These are phyloP conservation scores for Pteronotus mesoamericanus DNA, from an alignment of 2,797 vertebrate genomes.

Conservation along the genomic window DNA sequence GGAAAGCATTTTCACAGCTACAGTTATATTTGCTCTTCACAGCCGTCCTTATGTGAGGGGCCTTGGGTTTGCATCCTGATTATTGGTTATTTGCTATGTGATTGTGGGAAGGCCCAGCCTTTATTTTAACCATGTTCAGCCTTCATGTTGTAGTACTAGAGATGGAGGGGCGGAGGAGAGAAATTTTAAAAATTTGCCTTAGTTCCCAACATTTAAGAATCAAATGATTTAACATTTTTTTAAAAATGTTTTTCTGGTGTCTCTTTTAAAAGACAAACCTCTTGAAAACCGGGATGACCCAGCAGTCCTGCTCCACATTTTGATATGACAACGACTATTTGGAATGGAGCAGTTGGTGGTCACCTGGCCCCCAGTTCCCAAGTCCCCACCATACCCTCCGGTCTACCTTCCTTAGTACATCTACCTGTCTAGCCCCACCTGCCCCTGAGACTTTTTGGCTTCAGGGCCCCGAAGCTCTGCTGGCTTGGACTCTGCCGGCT, in stretches of 20 bases:
- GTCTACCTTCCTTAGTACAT: background rate
- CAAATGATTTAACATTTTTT: background rate
- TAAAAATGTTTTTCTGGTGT: background rate
- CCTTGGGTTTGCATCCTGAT: background rate
- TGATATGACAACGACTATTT: background rate
- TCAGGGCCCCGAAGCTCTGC: background rate
- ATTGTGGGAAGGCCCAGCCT: background rate
- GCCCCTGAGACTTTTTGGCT: background rate
- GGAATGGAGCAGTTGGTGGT: background rate
- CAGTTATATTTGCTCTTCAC: background rate
- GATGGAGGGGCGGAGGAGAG: background rate
- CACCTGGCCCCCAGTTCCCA: background rate
- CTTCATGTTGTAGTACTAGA: background rate
- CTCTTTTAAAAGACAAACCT: background rate
- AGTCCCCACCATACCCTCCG: background rate
- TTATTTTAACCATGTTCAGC: background rate
- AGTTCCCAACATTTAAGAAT: background rate
- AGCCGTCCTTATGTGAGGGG: background rate
- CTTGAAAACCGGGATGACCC: background rate
- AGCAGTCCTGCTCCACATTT: background rate
- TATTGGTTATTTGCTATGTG: background rate
- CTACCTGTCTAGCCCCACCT: background rate
- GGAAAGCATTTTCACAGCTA: background rate
- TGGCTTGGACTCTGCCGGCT: background rate
- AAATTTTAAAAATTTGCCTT: background rate